Conservation (phyloP, 2,797 vertebrate genomes). For the Loris lydekkerianus region DNA sequence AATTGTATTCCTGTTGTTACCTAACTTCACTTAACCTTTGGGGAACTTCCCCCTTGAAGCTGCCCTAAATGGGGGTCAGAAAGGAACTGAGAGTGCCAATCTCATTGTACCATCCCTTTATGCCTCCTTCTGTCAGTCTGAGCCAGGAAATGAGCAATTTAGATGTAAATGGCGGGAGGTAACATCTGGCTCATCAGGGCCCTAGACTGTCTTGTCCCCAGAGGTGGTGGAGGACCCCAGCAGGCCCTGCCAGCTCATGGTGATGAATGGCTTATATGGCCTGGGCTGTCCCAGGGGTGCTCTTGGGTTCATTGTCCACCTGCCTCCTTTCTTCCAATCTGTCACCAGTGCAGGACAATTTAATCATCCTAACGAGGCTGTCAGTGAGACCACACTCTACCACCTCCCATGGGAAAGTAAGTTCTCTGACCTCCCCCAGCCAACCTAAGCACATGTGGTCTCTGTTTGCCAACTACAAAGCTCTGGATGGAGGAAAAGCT, state of each 20-base stretch:
- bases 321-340: conserved; percentile 70
- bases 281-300: conserved; percentile 55
- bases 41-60: not conserved
- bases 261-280: conserved; percentile 76
- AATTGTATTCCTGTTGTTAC: conserved; percentile 41
- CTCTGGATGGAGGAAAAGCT: not conserved
- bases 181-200: conserved; percentile 75
- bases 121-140: conserved; percentile 60
- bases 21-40: conserved; percentile 52
- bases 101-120: not conserved
- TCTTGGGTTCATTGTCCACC: conserved; percentile 64
- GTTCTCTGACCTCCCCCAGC: not conserved
- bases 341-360: conserved; percentile 56
- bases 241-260: not conserved
- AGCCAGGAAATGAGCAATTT: conserved; percentile 69
- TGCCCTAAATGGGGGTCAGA: conserved; percentile 60
- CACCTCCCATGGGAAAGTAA: not conserved
- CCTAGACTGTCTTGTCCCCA: conserved; percentile 52
- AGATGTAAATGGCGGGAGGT: conserved; percentile 71
- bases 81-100: conserved; percentile 21
- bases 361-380: conserved; percentile 73
- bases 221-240: conserved; percentile 9
- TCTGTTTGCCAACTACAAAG: not conserved
- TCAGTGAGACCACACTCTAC: not conserved
- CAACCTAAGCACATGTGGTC: not conserved